Conservation (phyloP, 2,888 invertebrate species). For the Entomobrya multifasciata region DNA sequence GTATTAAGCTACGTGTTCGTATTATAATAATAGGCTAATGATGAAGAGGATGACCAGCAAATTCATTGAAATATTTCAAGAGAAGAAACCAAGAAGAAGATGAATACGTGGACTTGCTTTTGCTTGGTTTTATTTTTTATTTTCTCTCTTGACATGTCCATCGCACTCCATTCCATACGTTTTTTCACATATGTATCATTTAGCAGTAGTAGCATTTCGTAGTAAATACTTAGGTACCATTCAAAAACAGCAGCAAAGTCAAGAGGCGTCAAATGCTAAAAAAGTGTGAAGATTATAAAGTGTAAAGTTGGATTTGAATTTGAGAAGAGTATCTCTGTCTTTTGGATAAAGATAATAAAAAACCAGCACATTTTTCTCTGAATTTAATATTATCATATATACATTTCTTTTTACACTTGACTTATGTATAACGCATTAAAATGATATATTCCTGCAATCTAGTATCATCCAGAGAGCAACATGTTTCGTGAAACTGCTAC, state of each 20-base stretch:
- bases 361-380: background rate
- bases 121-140: background rate
- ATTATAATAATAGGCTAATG: too few relatives aligned
- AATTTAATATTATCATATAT: background rate
- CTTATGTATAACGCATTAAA: too few relatives aligned
- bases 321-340: too few relatives aligned
- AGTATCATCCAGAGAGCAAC: background rate
- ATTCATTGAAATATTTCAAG: background rate
- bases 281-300: conserved; percentile 1
- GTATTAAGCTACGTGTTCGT: too few relatives aligned
- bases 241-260: background rate
- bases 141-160: too few relatives aligned
- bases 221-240: background rate
- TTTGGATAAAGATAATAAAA: background rate
- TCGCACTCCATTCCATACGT: background rate
- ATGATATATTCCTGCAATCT: background rate
- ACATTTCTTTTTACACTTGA: too few relatives aligned
- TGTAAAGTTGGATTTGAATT: too few relatives aligned
- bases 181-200: background rate
- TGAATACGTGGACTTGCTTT: background rate
- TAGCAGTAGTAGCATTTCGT: background rate
- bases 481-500: background rate
- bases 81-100: background rate
- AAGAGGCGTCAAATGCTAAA: conserved; percentile 26
- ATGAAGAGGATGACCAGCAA: background rate